These are phyloP conservation scores for Scaptomyza parva DNA, from an alignment of 2,888 invertebrate genomes.

Conservation along the genomic window DNA sequence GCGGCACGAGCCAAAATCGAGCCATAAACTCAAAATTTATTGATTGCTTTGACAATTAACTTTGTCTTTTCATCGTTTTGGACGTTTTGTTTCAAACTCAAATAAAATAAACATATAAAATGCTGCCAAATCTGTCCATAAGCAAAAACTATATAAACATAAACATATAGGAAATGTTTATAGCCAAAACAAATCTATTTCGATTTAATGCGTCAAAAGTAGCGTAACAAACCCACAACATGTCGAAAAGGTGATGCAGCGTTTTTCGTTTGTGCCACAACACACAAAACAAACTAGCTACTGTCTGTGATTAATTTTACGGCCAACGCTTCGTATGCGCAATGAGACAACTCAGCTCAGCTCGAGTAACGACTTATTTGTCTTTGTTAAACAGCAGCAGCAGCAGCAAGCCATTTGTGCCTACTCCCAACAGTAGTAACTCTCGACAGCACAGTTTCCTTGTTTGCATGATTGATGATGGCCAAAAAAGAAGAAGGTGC, in stretches of 20 bases:
- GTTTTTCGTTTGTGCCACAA: slow-evolving; percentile 10
- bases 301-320: slow-evolving; percentile 66
- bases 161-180: slow-evolving; percentile 26
- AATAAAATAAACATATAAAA: slow-evolving; percentile 20
- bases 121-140: neutral
- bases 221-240: neutral
- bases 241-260: slow-evolving; percentile 56
- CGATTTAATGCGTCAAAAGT: slow-evolving; percentile 26
- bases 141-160: neutral
- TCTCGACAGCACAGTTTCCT: slow-evolving; percentile 9
- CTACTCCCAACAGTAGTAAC: neutral
- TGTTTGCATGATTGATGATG: slow-evolving; percentile 70
- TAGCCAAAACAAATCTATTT: slow-evolving; percentile 26
- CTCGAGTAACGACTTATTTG: slow-evolving; percentile 58
- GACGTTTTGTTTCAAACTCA: slow-evolving; percentile 26
- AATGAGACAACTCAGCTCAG: slow-evolving; percentile 51
- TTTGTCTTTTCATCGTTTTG: slow-evolving; percentile 38
- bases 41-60: slow-evolving; percentile 76
- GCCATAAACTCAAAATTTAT: slow-evolving; percentile 70
- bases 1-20: slow-evolving; percentile 50
- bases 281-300: neutral
- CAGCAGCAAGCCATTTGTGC: neutral
- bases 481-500: slow-evolving; percentile 24
- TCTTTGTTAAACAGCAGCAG: slow-evolving; percentile 62
- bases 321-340: slow-evolving; percentile 62